These are phyloP conservation scores for Puma concolor DNA, from an alignment of 2,113 vertebrate genomes.

Conservation along the genomic window DNA sequence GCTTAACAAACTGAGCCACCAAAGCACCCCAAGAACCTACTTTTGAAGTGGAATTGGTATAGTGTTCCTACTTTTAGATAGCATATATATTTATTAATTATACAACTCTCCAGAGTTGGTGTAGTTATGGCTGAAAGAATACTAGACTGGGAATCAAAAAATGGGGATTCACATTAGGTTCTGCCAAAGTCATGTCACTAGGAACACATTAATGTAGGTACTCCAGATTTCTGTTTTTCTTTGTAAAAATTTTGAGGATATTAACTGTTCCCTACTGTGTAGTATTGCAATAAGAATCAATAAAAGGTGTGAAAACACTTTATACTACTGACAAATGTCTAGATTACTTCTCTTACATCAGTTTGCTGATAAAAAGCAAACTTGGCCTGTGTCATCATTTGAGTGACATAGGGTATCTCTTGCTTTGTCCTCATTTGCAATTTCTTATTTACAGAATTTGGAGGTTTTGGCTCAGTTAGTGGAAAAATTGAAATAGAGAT, in stretches of 20 bases:
- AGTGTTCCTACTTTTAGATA: constrained; percentile 34
- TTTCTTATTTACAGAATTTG: constrained; percentile 91
- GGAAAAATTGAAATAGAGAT: constrained; percentile 99
- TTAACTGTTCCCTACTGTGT: neutral
- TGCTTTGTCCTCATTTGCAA: constrained; percentile 39
- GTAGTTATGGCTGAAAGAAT: neutral
- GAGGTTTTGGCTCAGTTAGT: constrained; percentile 98
- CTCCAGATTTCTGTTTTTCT: neutral
- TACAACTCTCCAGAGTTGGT: neutral
- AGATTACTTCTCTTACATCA: neutral
- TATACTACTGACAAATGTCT: neutral
- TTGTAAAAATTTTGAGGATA: neutral
- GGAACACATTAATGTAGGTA: neutral
- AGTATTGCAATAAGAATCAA: neutral
- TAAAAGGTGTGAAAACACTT: neutral
- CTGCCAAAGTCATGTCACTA: neutral
- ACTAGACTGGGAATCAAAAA: neutral
- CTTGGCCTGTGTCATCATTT: neutral
- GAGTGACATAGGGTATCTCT: neutral
- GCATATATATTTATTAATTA: neutral
- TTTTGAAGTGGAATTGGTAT: neutral
- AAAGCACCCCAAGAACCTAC: neutral
- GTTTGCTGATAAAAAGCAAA: neutral
- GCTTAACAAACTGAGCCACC: too few relatives aligned
- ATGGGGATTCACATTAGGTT: neutral